These are phyloP conservation scores for Scaptomyza reducta DNA, from an alignment of 2,888 invertebrate genomes.

Conservation along the genomic window DNA sequence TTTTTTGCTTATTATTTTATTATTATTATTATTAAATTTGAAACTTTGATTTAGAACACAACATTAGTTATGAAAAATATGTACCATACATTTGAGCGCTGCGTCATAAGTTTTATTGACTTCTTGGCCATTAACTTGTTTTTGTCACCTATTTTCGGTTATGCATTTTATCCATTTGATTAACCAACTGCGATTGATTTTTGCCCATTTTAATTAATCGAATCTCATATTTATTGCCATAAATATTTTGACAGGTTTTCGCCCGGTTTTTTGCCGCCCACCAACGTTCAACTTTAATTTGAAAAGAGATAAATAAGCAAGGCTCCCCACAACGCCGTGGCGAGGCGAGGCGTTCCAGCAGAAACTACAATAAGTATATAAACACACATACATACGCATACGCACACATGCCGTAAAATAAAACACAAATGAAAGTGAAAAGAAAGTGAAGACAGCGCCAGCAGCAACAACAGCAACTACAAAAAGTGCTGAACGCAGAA, in stretches of 20 bases:
- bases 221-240: slow-evolving; percentile 66
- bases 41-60: slow-evolving; percentile 24
- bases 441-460: slow-evolving; percentile 66
- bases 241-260: slow-evolving; percentile 65
- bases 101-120: neutral
- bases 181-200: slow-evolving; percentile 28
- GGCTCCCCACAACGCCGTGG: slow-evolving; percentile 35
- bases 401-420: slow-evolving; percentile 61
- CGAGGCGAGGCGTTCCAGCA: slow-evolving; percentile 25
- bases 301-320: slow-evolving; percentile 77
- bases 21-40: slow-evolving; percentile 43
- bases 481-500: slow-evolving; percentile 80
- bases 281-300: slow-evolving; percentile 75
- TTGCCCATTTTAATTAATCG: slow-evolving; percentile 56
- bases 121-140: slow-evolving; percentile 11
- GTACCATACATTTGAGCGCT: slow-evolving; percentile 56
- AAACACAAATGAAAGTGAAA: slow-evolving; percentile 77
- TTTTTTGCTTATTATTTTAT: slow-evolving; percentile 37
- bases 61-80: slow-evolving; percentile 26
- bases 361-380: slow-evolving; percentile 57
- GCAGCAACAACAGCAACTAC: slow-evolving; percentile 61
- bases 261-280: slow-evolving; percentile 13
- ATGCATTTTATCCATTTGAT: slow-evolving; percentile 47
- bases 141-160: slow-evolving; percentile 9
- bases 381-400: slow-evolving; percentile 25